Evolutionary conservation across 2,888 invertebrate species (phyloP).

Genomic region (Ephialtes manifestator): DNA sequence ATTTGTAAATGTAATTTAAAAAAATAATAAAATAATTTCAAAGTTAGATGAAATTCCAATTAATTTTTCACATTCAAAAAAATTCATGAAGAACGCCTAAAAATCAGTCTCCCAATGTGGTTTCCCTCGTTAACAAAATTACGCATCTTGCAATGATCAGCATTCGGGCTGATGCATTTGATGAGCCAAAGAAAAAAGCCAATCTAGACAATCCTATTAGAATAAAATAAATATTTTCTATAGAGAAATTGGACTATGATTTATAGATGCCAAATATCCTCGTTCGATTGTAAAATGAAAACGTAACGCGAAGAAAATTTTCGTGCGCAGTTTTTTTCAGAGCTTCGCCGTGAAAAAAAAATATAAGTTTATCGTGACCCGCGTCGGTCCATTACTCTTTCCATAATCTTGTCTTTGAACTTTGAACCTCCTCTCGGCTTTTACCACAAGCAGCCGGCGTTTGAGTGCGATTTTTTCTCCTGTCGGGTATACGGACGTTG

Average conservation of each 20-base stretch:
- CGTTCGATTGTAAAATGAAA: conserved; percentile 13
- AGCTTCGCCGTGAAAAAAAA: not conserved
- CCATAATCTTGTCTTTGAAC: conserved; percentile 28
- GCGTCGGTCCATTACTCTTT: not conserved
- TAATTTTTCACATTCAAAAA: too few species aligned
- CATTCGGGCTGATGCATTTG: conserved; percentile 15
- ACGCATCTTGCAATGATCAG: conserved; percentile 20
- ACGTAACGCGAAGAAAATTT: not conserved
- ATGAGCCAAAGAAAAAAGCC: not conserved
- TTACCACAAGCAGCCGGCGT: not conserved
- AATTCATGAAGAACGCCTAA: too few species aligned
- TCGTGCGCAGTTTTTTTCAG: not conserved
- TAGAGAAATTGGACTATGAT: conserved; percentile 12
- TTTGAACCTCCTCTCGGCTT: conserved; percentile 23
- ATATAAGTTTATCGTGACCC: conserved; percentile 18
- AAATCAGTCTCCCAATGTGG: too few species aligned
- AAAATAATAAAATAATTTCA: too few species aligned
- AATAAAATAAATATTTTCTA: conserved; percentile 45
- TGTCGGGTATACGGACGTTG: conserved; percentile 18
- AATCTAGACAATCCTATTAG: conserved; percentile 61
- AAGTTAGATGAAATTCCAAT: too few species aligned
- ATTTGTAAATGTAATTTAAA: too few species aligned
- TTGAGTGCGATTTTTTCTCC: conserved; percentile 1
- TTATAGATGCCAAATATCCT: not conserved
- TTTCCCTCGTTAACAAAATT: conserved; percentile 37